These are phyloP conservation scores for Hetaerina titia DNA, from an alignment of 2,888 invertebrate genomes.

Conservation along the genomic window DNA sequence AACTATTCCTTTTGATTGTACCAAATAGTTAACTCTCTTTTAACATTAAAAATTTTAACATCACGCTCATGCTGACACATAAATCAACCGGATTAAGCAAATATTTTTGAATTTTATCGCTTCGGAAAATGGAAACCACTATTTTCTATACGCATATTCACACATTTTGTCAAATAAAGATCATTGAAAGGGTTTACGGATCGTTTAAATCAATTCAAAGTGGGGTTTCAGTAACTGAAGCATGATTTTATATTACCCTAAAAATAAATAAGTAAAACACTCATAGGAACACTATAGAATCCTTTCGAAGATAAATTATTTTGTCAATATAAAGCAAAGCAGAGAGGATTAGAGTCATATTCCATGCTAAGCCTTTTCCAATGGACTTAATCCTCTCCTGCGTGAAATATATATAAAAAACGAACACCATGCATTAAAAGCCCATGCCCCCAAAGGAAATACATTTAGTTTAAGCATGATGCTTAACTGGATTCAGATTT, in stretches of 20 bases:
- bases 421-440: not conserved
- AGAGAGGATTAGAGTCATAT: conserved; percentile 32
- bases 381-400: conserved; percentile 10
- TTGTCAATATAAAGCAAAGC: not conserved
- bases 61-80: too few relatives aligned
- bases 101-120: too few relatives aligned
- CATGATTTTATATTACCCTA: not conserved
- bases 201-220: not conserved
- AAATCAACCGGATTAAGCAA: too few relatives aligned
- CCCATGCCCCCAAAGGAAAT: not conserved
- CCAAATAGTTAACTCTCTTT: too few relatives aligned
- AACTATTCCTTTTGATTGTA: too few relatives aligned
- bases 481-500: not conserved
- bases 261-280: not conserved
- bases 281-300: not conserved
- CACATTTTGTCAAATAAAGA: not conserved
- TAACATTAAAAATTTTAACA: not conserved
- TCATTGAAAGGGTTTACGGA: not conserved
- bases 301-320: not conserved
- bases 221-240: not conserved
- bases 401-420: not conserved
- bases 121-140: too few relatives aligned
- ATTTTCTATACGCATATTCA: not conserved
- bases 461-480: not conserved
- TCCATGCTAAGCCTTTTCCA: not conserved